These are phyloP conservation scores for Patella pellucida DNA, from an alignment of 2,888 invertebrate genomes.

Conservation along the genomic window DNA sequence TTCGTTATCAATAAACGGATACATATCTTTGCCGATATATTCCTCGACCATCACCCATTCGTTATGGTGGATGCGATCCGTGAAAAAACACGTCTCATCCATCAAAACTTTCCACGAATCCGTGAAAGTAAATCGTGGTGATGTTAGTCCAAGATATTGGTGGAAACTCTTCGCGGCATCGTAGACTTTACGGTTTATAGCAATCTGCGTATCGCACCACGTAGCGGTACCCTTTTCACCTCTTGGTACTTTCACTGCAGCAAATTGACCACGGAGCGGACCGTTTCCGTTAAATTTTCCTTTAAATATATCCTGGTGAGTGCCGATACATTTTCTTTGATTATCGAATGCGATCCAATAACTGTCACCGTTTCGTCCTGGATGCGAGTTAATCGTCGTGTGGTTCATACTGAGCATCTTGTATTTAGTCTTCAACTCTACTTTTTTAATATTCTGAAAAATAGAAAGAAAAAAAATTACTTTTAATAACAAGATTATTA, in stretches of 20 bases:
- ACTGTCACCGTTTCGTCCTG: not conserved
- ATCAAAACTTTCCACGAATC: constrained; percentile 5
- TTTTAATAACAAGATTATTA: too few species aligned
- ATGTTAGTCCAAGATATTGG: not conserved
- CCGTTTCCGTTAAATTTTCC: not conserved
- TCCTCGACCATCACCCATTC: not conserved
- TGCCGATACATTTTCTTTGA: not conserved
- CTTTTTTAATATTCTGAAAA: not conserved
- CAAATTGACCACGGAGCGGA: not conserved
- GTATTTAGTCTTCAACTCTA: not conserved
- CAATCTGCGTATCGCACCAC: not conserved
- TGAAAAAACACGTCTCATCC: not conserved
- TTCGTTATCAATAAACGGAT: not conserved
- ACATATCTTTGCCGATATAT: not conserved
- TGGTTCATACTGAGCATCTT: not conserved
- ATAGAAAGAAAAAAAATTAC: not conserved
- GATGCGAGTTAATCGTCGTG: not conserved
- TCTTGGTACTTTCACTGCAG: not conserved
- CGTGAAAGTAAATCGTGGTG: not conserved
- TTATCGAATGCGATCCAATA: not conserved
- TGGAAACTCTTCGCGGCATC: not conserved
- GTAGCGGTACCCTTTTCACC: not conserved
- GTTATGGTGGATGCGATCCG: not conserved
- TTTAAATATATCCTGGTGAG: not conserved
- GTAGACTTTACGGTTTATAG: not conserved